Evolutionary conservation across 2,888 invertebrate species (phyloP), one percentile per base, ranked within the genome.

Genomic region (Bombyx huttoni): DNA sequence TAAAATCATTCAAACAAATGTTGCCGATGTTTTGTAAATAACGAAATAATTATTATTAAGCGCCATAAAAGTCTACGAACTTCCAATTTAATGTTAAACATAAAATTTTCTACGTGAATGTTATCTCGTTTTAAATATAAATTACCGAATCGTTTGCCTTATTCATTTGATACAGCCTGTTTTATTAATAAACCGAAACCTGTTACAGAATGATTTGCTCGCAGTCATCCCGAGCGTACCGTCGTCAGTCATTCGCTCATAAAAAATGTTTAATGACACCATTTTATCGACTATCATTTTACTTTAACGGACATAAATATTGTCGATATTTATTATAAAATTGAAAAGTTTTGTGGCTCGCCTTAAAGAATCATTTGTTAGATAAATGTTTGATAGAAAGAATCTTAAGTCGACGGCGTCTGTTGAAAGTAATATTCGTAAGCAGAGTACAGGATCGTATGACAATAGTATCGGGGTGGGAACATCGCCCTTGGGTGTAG

Each of bases 1-100:
- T 72, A 68, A 68, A 66, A 63, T 62, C 64, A 61, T 61, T 58
- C 61, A 56, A 56, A 62, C 60, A 59, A 64, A 67, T 60, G 58
- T 63, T 66, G 64, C 64, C 67, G 62, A 70, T 66, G 65, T 70
- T n/a, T 63, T 64, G 60, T 65, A 65, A 68, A 67, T 66, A 71
- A 68, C 65, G 58, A 63, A 67, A 68, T 74, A 68, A 71, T 74
- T 70, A 73, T 70, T 63, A 68, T 61, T 62, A 62, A 59, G 63
- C 65, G 60, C 65, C 53, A 54, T 69, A 66, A 67, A 67, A 60
- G 62, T 67, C 70, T 61, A 68, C 24, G 58, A 72, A 40, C 58
- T 63, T 65, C 60, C 61, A 67, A 63, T 70, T 75, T 73, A 66
- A 68, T 69, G 65, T 65, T 65, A 58, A 55, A 65, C 61, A 67